A percentile compares a stretch with the other conserved stretches of the same genome.
Conservation (phyloP, 2,888 invertebrate species). For the Amiota mariae region DNA sequence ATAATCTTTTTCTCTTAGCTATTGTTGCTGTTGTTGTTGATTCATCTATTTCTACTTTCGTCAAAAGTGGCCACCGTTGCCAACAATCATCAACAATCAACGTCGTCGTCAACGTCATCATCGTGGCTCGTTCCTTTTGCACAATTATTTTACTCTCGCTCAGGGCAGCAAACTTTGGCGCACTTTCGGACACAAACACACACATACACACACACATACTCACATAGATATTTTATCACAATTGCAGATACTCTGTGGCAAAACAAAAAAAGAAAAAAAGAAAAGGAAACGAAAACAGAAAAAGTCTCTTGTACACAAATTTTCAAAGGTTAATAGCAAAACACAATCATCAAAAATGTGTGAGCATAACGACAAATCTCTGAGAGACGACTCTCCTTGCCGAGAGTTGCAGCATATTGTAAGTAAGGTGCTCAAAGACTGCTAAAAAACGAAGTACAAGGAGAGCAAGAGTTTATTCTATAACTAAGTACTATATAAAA, state of each 20-base stretch:
- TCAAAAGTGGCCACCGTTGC: not conserved
- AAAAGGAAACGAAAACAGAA: constrained; percentile 35
- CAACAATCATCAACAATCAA: not conserved
- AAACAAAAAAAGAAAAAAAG: constrained; percentile 38
- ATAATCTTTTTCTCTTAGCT: not conserved
- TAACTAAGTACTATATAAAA: not conserved
- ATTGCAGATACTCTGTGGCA: not conserved
- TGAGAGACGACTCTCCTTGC: no score
- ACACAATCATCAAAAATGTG: constrained; percentile 27
- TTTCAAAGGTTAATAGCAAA: constrained; percentile 47
- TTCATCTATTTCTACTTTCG: not conserved
- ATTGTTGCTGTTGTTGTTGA: not conserved
- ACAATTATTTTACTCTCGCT: constrained; percentile 22
- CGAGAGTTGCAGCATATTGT: no score
- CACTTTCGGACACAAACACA: constrained; percentile 33
- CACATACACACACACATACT: constrained; percentile 27
- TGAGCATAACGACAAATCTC: no score
- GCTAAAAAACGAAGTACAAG: not conserved
- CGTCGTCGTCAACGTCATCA: not conserved
- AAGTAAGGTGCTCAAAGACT: not conserved
- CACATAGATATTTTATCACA: not conserved
- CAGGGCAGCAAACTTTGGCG: constrained; percentile 33
- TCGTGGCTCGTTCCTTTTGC: not conserved
- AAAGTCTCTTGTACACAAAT: constrained; percentile 29
- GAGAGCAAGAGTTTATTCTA: not conserved